A percentile compares a stretch with the other conserved stretches of the same genome.
phyloP scores from a whole-genome alignment of 1,140 invertebrate species.

The Panagrolaimus sp. region DNA sequence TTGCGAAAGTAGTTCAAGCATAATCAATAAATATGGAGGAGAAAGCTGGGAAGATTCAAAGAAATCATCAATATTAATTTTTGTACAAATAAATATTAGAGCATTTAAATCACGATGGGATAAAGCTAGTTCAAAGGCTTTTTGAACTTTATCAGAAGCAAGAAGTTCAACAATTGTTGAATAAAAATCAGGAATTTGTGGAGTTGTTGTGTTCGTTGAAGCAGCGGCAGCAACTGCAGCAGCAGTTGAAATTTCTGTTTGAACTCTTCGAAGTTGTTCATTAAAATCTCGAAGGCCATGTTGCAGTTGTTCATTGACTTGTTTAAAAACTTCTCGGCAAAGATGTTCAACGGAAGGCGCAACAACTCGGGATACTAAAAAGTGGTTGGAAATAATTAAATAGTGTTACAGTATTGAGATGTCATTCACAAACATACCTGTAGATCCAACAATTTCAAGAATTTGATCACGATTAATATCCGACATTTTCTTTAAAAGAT shows the following conservation, averaged over 20 bases:
- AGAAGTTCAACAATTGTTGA: neutral
- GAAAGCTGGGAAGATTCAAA: neutral
- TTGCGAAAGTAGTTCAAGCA: neutral
- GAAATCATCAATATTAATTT: neutral
- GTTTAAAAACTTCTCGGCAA: neutral
- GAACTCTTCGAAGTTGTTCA: neutral
- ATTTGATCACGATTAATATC: too few relatives aligned
- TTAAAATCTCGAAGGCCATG: neutral
- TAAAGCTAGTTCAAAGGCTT: neutral
- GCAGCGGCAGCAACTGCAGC: neutral
- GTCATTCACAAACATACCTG: too few relatives aligned
- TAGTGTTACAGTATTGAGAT: too few relatives aligned
- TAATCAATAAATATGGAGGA: neutral
- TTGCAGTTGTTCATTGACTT: neutral
- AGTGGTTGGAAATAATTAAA: too few relatives aligned
- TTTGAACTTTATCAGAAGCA: neutral
- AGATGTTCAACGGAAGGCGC: neutral
- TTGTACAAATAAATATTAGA: neutral
- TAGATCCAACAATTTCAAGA: too few relatives aligned
- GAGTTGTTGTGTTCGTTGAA: neutral
- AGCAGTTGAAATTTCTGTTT: neutral
- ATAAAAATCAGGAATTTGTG: neutral
- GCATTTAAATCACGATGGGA: constrained; percentile 1
- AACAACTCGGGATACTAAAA: too few relatives aligned
- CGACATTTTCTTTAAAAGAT: too few relatives aligned